Evolutionary conservation across 64 coral and sea anemone species (phyloP), one percentile per base, ranked within the genome.

Genomic region (Montipora efflorescens): DNA sequence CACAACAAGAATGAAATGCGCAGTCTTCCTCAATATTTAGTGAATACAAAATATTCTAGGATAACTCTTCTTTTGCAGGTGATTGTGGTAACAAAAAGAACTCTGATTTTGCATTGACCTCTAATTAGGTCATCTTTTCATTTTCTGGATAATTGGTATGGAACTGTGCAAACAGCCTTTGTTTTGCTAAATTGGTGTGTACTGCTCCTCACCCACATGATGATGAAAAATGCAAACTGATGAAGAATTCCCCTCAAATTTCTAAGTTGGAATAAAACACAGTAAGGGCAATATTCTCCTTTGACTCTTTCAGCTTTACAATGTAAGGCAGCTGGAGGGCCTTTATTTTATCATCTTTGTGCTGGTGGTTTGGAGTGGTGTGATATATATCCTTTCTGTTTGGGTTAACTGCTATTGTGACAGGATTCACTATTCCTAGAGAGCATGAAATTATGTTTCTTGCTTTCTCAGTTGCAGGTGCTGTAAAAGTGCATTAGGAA

Each of bases 131-230:
- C 7, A 44, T 93, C 76, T 85, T 86, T 58, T 84, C 90, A 4
- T 74, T 72, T 75, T 61, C 79, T 43, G 90, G 90, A 21, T 84
- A 92, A 3, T 77, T 44, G 0, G 91, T 55, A 93, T 93, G 91
- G 23, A 64, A 93, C 21, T 87, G 91, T 14, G 91, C 70, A 62
- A 93, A 93, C 25, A 93, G 69, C 23, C 91, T 93, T n/a, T 91
- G 87, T 59, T 87, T 93, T 7, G 74, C 48, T 6, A 78, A n/a
- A 28, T 8, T 11, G 82, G 91, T 57, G 10, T 45, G 75, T 93
- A 93, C 45, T 93, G 91, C 9, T 62, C 36, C 1, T 67, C 76
- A 62, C 87, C 87, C 53, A 88, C 11, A 52, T 57, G 47, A 70
- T 21, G 71, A 75, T 88, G 3, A 88, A 88, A 88, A 88, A 88